A percentile compares a stretch with the other conserved stretches of the same genome.
Conservation (phyloP, 2,113 vertebrate genomes). For the Scatophagus argus region DNA sequence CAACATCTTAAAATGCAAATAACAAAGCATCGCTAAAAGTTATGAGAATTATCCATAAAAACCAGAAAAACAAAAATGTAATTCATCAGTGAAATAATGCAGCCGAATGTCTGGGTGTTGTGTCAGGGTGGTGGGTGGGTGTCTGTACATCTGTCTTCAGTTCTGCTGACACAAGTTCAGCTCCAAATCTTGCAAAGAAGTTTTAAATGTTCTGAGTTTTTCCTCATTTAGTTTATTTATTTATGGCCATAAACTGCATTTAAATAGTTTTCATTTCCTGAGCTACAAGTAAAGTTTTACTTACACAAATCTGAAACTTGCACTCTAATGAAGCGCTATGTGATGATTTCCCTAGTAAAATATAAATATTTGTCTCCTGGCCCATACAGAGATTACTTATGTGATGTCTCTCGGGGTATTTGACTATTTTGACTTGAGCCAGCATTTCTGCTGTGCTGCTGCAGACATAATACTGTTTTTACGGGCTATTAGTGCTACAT, state of each 20-base stretch:
- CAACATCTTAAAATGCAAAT: slow-evolving; percentile 45
- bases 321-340: no score
- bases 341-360: no score
- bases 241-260: background rate
- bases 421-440: no score
- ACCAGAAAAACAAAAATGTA: background rate
- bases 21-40: background rate
- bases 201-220: slow-evolving; percentile 14
- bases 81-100: background rate
- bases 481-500: background rate
- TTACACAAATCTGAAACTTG: background rate
- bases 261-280: background rate
- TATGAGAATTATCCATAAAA: slow-evolving; percentile 2
- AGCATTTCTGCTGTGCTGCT: no score
- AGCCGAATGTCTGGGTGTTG: slow-evolving; percentile 7
- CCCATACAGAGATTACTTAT: no score
- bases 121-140: slow-evolving; percentile 35
- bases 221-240: slow-evolving; percentile 7
- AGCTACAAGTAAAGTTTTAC: background rate
- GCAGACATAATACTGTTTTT: background rate
- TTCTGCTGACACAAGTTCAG: background rate
- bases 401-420: no score
- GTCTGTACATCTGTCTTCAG: slow-evolving; percentile 38
- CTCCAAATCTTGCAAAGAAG: slow-evolving; percentile 7
- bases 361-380: no score